Evolutionary conservation across 2,113 vertebrate genomes (phyloP).

Genomic region (Toxotes jaculatrix): DNA sequence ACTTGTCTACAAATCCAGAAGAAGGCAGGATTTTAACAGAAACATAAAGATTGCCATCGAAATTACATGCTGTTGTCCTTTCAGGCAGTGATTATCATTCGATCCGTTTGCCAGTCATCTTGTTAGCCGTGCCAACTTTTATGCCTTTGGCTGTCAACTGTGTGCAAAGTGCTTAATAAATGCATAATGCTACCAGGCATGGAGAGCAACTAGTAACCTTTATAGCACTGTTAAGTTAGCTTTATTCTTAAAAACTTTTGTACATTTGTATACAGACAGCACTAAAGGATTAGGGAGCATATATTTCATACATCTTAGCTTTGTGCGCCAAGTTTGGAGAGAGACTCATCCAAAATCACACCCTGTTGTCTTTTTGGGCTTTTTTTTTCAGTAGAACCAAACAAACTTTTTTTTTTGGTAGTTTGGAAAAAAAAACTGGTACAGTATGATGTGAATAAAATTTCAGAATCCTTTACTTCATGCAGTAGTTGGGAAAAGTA

Average conservation of each 20-base stretch:
- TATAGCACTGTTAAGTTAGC: slow-evolving; percentile 20
- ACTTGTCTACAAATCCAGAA: slow-evolving; percentile 33
- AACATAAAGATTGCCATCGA: background rate
- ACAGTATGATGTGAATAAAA: slow-evolving; percentile 27
- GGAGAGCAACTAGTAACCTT: slow-evolving; percentile 1
- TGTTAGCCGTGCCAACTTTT: slow-evolving; percentile 42
- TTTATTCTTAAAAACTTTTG: slow-evolving; percentile 23
- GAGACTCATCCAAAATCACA: slow-evolving; percentile 5
- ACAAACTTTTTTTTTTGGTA: background rate
- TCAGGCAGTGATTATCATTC: background rate
- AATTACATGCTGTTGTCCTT: slow-evolving; percentile 10
- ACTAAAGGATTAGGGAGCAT: slow-evolving; percentile 9
- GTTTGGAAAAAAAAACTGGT: slow-evolving; percentile 18
- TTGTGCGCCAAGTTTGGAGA: background rate
- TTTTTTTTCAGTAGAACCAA: slow-evolving; percentile 6
- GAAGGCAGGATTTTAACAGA: background rate
- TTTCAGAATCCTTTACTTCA: slow-evolving; percentile 3
- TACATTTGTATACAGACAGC: slow-evolving; percentile 61
- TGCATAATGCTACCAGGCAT: slow-evolving; percentile 37
- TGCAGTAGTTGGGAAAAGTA: background rate
- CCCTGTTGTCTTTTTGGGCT: too few species aligned
- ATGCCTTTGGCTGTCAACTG: slow-evolving; percentile 21
- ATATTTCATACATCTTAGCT: background rate
- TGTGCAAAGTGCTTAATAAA: slow-evolving; percentile 30
- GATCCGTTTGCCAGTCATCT: slow-evolving; percentile 2